A percentile compares a stretch with the other conserved stretches of the same genome.
Conservation (phyloP, 1,140 invertebrate genomes). For the Drosophila ogumai region DNA sequence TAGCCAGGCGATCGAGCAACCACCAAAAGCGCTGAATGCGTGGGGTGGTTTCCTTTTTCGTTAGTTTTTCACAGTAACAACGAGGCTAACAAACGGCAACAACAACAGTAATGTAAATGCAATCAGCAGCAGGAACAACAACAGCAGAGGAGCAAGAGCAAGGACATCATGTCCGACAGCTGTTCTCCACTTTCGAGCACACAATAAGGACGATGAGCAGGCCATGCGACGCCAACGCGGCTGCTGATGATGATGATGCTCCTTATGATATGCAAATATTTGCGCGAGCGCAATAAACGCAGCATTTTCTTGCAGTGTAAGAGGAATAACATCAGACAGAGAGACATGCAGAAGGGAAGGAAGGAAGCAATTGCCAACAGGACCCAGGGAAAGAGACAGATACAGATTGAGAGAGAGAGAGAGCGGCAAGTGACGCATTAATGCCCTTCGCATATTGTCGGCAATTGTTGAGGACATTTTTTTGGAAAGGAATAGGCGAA, state of each 20-base stretch:
- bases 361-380: conserved; percentile 46
- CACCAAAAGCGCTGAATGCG: conserved; percentile 49
- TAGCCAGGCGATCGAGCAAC: conserved; percentile 46
- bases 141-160: conserved; percentile 37
- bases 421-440: conserved; percentile 25
- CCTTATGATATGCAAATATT: conserved; percentile 77
- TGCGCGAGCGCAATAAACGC: conserved; percentile 40
- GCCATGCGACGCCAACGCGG: conserved; percentile 3
- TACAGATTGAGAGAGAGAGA: not conserved
- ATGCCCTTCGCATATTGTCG: conserved; percentile 34
- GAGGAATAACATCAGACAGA: conserved; percentile 24
- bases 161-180: conserved; percentile 55
- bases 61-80: conserved; percentile 65
- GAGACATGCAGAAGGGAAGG: conserved; percentile 16
- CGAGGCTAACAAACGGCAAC: conserved; percentile 1
- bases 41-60: conserved; percentile 66
- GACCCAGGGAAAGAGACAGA: conserved; percentile 7
- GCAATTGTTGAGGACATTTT: conserved; percentile 15
- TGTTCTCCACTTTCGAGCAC: conserved; percentile 53
- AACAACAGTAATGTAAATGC: conserved; percentile 47
- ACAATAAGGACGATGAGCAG: conserved; percentile 32
- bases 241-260: conserved; percentile 14
- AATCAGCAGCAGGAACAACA: conserved; percentile 48
- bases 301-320: conserved; percentile 57
- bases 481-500: not conserved